Percentiles rank a stretch among this genome's conserved stretches.
These are phyloP conservation scores for Ardeotis arabs DNA, from an alignment of 2,113 vertebrate species.

Conservation along the genomic window DNA sequence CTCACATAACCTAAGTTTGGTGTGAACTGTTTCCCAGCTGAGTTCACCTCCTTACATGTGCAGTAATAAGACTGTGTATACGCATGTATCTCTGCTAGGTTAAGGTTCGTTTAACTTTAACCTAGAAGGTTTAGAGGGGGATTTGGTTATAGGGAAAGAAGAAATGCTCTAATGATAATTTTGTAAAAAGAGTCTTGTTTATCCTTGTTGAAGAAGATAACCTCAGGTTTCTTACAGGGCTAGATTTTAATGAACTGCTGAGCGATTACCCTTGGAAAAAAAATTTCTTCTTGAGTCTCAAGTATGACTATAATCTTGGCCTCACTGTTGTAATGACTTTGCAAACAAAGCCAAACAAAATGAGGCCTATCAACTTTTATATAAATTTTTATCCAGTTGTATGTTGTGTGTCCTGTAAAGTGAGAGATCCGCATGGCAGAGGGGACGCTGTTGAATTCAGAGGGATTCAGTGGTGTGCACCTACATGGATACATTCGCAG, in stretches of 20 bases:
- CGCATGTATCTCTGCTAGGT: not conserved
- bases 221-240: not conserved
- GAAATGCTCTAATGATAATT: not conserved
- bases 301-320: not conserved
- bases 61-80: not conserved
- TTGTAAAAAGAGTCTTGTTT: not conserved
- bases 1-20: constrained; percentile 24
- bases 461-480: not conserved
- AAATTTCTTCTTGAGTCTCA: not conserved
- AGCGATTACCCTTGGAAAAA: not conserved
- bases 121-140: not conserved
- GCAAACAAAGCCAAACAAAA: constrained; percentile 7
- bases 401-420: not conserved
- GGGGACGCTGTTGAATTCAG: not conserved
- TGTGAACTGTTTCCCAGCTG: constrained; percentile 52
- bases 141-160: not conserved
- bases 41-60: constrained; percentile 49
- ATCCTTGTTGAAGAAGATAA: not conserved
- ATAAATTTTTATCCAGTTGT: accelerated
- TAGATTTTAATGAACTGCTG: not conserved
- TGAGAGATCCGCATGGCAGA: not conserved
- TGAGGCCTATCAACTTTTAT: not conserved
- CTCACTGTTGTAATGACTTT: constrained; percentile 4
- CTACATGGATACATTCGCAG: not conserved
- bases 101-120: not conserved